Conservation (phyloP, 23 tunicate species). For the Trididemnum clinides region DNA sequence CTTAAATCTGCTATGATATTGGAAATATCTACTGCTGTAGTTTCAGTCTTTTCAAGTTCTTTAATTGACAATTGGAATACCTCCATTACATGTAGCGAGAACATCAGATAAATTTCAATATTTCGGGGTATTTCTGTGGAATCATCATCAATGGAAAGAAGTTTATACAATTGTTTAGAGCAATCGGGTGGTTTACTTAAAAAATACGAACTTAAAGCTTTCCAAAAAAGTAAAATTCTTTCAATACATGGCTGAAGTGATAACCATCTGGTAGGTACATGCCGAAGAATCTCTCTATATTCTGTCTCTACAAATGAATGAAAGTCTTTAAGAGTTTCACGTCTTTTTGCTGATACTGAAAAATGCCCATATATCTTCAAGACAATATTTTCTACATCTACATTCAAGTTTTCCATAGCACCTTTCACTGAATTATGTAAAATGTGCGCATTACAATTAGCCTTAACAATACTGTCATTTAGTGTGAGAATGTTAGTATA, state of each 20-base stretch:
- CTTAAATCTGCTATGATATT: background rate
- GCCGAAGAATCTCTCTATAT: background rate
- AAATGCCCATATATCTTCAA: background rate
- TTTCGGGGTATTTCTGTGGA: background rate
- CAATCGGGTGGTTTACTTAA: background rate
- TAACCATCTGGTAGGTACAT: slow-evolving; percentile 10
- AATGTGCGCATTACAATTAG: background rate
- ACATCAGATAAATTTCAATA: background rate
- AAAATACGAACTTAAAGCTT: background rate
- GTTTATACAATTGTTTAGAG: background rate
- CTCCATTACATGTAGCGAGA: background rate
- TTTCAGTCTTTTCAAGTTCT: background rate
- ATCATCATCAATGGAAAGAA: background rate
- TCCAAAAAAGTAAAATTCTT: background rate
- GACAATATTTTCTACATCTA: background rate
- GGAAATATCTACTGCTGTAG: background rate
- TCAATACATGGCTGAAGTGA: background rate
- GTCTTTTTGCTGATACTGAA: background rate
- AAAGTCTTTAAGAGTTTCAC: background rate
- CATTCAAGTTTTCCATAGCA: slow-evolving; percentile 1
- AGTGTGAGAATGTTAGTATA: background rate
- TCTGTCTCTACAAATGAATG: slow-evolving; percentile 1
- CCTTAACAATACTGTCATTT: background rate
- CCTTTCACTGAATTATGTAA: background rate
- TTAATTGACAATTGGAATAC: background rate